Conservation (phyloP, 2,888 invertebrate genomes). For the Drosophila flavopinicola region DNA sequence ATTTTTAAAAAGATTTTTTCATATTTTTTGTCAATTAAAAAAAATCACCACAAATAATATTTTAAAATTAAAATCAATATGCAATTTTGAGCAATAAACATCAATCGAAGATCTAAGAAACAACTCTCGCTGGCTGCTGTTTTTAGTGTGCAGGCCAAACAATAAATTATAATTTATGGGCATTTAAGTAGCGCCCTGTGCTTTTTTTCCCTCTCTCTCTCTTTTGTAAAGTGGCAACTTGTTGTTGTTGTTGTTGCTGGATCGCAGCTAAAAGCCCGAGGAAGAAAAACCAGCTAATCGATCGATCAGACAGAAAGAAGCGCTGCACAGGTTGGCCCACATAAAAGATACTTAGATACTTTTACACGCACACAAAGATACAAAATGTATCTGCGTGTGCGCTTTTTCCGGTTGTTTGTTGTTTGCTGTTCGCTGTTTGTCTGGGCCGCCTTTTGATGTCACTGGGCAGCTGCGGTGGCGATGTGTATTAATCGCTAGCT, state of each 20-base stretch:
- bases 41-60: too few relatives aligned
- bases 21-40: too few relatives aligned
- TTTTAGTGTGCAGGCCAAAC: constrained; percentile 29
- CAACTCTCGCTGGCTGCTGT: constrained; percentile 30
- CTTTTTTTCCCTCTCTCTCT: constrained; percentile 13
- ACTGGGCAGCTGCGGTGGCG: constrained; percentile 75
- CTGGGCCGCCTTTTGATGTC: constrained; percentile 70
- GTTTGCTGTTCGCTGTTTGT: constrained; percentile 35
- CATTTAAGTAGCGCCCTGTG: constrained; percentile 70
- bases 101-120: constrained; percentile 5
- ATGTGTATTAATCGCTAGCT: constrained; percentile 78
- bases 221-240: constrained; percentile 43
- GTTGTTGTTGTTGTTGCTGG: constrained; percentile 31
- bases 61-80: too few relatives aligned
- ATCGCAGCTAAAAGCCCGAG: constrained; percentile 67
- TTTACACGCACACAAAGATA: constrained; percentile 23
- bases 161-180: constrained; percentile 80
- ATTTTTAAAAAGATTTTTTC: too few relatives aligned
- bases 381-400: constrained; percentile 50
- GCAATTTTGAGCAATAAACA: background rate
- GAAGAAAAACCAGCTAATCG: constrained; percentile 64
- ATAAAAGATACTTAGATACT: constrained; percentile 14
- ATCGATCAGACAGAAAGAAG: constrained; percentile 58
- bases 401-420: constrained; percentile 64
- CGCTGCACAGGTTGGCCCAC: constrained; percentile 72